A percentile compares a stretch with the other conserved stretches of the same genome.
Evolutionary conservation across 2,113 vertebrate genomes (phyloP).

Genomic region (Limanda limanda): DNA sequence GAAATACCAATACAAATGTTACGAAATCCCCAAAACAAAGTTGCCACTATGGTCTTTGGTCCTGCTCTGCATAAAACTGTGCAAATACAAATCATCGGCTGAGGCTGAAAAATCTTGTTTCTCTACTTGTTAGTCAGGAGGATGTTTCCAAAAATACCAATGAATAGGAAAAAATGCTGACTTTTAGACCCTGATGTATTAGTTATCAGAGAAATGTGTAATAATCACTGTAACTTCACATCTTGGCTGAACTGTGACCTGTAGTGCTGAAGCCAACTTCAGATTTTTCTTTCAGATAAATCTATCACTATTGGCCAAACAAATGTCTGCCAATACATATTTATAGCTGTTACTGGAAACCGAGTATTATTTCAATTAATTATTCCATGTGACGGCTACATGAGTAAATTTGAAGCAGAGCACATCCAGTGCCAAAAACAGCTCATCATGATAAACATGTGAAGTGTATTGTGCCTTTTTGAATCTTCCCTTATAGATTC

Average conservation of each 20-base stretch:
- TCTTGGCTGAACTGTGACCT: neutral
- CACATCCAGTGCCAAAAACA: neutral
- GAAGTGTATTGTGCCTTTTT: neutral
- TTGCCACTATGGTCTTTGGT: neutral
- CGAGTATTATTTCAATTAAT: neutral
- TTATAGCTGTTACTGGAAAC: too few species aligned
- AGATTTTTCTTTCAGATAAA: neutral
- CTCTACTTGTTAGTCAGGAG: neutral
- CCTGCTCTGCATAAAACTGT: neutral
- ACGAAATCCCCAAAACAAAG: neutral
- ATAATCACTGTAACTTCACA: too few species aligned
- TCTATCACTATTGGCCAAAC: neutral
- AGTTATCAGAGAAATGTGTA: neutral
- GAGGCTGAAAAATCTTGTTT: neutral
- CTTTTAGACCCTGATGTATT: neutral
- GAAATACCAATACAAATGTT: neutral
- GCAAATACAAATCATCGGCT: neutral
- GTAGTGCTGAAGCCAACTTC: too few species aligned
- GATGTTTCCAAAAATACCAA: neutral
- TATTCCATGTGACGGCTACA: neutral
- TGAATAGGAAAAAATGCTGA: neutral
- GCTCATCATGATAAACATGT: too few species aligned
- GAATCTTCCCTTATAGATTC: neutral
- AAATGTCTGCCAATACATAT: neutral
- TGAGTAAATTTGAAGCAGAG: neutral